phyloP scores from a whole-genome alignment of 1,140 invertebrate genomes.

The Scaptodrosophila lebanonensis region DNA sequence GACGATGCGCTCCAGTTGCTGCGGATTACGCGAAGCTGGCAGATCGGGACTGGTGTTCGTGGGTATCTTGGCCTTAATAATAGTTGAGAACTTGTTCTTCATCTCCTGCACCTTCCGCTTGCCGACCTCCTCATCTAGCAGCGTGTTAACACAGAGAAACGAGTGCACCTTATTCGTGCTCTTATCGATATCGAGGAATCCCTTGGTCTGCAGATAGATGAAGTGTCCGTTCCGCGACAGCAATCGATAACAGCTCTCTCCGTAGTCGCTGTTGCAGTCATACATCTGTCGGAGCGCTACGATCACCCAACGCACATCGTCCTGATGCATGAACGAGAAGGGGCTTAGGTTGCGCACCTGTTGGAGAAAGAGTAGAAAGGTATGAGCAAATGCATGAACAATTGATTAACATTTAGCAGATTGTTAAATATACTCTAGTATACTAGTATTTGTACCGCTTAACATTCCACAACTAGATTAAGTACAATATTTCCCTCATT shows the following conservation, averaged over 20 bases:
- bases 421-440: neutral
- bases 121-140: constrained; percentile 85
- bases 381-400: neutral
- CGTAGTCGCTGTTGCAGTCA: constrained; percentile 83
- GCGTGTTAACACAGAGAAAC: constrained; percentile 90
- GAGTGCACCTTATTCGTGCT: constrained; percentile 84
- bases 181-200: constrained; percentile 86
- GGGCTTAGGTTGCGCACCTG: constrained; percentile 81
- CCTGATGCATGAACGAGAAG: constrained; percentile 90
- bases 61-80: constrained; percentile 78
- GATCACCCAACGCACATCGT: constrained; percentile 90
- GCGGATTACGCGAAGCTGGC: constrained; percentile 81
- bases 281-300: constrained; percentile 91
- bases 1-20: constrained; percentile 82
- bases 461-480: too few relatives aligned
- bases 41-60: constrained; percentile 77
- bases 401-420: neutral
- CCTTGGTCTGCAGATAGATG: constrained; percentile 88
- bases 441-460: too few relatives aligned
- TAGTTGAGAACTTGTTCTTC: constrained; percentile 84
- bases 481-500: too few relatives aligned
- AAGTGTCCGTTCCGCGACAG: constrained; percentile 86
- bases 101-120: constrained; percentile 82
- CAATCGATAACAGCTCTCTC: constrained; percentile 88
- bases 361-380: constrained; percentile 1